Evolutionary conservation across 2,888 invertebrate genomes (phyloP), one percentile per base, ranked within the genome.

Genomic region (Lepeophtheirus nordmannii): DNA sequence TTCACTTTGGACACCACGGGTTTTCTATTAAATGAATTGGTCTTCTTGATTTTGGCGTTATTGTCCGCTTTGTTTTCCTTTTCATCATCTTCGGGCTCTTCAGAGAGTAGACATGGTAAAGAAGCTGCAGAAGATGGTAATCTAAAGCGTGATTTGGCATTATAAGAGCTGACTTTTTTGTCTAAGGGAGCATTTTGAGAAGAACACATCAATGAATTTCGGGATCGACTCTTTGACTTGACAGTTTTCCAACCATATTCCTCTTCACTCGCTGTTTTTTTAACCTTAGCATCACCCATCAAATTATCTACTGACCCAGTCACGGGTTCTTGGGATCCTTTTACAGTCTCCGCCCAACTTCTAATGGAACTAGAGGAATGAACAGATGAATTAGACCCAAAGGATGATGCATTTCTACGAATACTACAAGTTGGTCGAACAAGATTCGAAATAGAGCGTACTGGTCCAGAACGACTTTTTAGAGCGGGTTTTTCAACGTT

Each of bases 191-290:
- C 58, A 53, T 14, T 14, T n/a, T 46, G 53, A n/a, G 53, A 46
- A 17, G n/a, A 14, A 17, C 17, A n/a, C 53, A 46, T 14, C n/a
- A 46, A 17, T 14, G 58, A 58, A 20, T 56, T 56, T 39, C 58
- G 22, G n/a, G 65, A 58, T 67, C 73, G 71, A n/a, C 72, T 68
- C 72, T 88, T 72, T 57, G 75, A 74, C 67, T 77, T 85, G 0
- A 93, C 93, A 0, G 88, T 92, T 69, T 90, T 81, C 93, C 92
- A 93, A 0, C 92, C 93, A 67, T 77, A 77, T 57, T 72, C 70
- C 64, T 76, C 76, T 71, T 71, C 69, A 68, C 71, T 71, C 17
- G 53, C 14, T 14, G 17, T 3, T 40, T 68, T 67, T 59, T 68
- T 68, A 17, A 65, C 65, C 58, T 66, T 60, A 12, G 68, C 66